Percentiles rank a stretch among this genome's conserved stretches.
Evolutionary conservation across 2,797 vertebrate species (phyloP).

Genomic region (Pantherophis vulpinus): DNA sequence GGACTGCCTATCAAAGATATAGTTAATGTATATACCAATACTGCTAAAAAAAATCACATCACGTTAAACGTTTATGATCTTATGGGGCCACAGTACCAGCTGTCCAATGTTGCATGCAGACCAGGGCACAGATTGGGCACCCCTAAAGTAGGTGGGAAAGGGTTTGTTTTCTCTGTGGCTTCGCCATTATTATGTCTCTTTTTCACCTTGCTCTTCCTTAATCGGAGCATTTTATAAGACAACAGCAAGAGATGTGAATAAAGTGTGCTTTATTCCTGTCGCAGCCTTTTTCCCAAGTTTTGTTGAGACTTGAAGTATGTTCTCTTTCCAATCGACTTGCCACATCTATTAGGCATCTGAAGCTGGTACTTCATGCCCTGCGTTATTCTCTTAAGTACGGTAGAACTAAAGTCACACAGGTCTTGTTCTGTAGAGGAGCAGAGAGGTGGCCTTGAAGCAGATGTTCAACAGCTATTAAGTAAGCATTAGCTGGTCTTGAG

Average conservation of each 20-base stretch:
- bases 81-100: background rate
- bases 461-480: background rate
- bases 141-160: background rate
- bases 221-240: background rate
- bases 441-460: background rate
- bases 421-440: background rate
- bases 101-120: background rate
- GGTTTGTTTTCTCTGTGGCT: background rate
- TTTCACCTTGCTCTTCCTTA: background rate
- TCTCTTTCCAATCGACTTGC: background rate
- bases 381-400: background rate
- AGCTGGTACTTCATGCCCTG: background rate
- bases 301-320: conserved; percentile 10
- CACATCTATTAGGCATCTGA: background rate
- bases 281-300: background rate
- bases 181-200: background rate
- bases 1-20: background rate
- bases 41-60: background rate
- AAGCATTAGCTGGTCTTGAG: background rate
- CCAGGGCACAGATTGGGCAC: background rate
- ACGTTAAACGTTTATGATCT: background rate
- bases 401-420: background rate
- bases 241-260: background rate
- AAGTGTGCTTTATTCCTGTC: background rate
- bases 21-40: background rate